Evolutionary conservation across 2,888 invertebrate species (phyloP).

Genomic region (Junonia oenone): DNA sequence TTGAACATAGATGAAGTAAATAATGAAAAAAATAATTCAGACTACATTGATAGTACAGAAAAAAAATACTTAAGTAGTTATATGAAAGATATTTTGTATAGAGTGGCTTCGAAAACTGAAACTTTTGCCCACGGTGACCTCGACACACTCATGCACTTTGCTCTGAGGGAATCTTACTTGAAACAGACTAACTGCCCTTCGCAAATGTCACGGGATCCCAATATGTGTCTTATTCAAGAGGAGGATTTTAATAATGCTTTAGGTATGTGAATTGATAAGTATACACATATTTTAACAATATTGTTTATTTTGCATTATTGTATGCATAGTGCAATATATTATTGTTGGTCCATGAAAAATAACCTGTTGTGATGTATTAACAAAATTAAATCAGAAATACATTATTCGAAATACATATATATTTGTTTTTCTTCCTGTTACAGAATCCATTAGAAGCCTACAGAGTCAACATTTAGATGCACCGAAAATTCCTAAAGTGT

Average conservation of each 20-base stretch:
- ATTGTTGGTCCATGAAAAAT: no score
- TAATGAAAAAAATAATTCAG: neutral
- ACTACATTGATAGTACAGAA: conserved; percentile 23
- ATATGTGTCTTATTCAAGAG: conserved; percentile 52
- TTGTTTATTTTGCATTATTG: neutral
- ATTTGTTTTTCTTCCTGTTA: conserved; percentile 38
- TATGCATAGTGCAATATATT: no score
- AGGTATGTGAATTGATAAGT: conserved; percentile 34
- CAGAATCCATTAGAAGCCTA: conserved; percentile 83
- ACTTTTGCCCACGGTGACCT: conserved; percentile 89
- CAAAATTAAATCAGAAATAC: no score
- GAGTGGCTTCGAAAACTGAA: conserved; percentile 83
- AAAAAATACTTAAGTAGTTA: conserved; percentile 41
- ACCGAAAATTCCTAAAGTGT: conserved; percentile 93
- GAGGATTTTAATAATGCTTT: conserved; percentile 67
- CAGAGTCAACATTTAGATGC: conserved; percentile 90
- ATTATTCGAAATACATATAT: no score
- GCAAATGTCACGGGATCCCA: conserved; percentile 50
- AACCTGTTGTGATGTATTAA: no score
- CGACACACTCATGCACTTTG: conserved; percentile 82
- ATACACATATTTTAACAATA: neutral
- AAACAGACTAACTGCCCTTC: conserved; percentile 60
- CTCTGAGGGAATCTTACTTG: conserved; percentile 75
- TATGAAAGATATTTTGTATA: conserved; percentile 71
- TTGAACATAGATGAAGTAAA: conserved; percentile 38